phyloP scores from a whole-genome alignment of 2,888 invertebrate species.

The Temnothorax rugatulus region DNA sequence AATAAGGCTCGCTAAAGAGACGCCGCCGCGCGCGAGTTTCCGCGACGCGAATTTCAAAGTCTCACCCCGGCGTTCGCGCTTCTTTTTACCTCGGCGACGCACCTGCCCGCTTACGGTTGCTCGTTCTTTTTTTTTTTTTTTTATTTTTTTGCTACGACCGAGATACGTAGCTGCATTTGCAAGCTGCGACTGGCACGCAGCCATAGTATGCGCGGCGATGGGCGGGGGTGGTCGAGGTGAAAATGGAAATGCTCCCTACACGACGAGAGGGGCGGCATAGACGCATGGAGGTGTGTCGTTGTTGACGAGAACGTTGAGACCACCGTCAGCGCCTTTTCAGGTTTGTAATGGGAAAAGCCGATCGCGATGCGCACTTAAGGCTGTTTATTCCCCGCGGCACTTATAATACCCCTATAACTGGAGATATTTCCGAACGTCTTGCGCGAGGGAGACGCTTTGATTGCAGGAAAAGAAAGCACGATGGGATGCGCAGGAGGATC shows the following conservation, averaged over 20 bases:
- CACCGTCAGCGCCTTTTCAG: conserved; percentile 78
- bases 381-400: conserved; percentile 81
- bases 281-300: conserved; percentile 30
- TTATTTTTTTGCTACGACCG: conserved; percentile 13
- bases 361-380: conserved; percentile 83
- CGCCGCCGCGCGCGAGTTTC: conserved; percentile 26
- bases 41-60: conserved; percentile 63
- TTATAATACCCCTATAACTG: conserved; percentile 80
- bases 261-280: conserved; percentile 37
- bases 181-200: conserved; percentile 82
- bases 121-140: conserved; percentile 14
- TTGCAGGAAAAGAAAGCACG: conserved; percentile 43
- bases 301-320: conserved; percentile 58
- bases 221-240: conserved; percentile 69
- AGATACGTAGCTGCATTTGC: conserved; percentile 75
- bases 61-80: conserved; percentile 12
- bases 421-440: conserved; percentile 68
- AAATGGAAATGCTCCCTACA: conserved; percentile 78
- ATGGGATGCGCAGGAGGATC: not conserved
- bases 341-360: conserved; percentile 84
- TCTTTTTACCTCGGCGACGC: conserved; percentile 47
- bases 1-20: conserved; percentile 35
- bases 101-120: conserved; percentile 63
- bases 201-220: conserved; percentile 70
- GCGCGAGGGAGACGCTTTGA: conserved; percentile 20